Evolutionary conservation across 2,888 invertebrate species (phyloP).

Genomic region (Noctuana brunneofusca): DNA sequence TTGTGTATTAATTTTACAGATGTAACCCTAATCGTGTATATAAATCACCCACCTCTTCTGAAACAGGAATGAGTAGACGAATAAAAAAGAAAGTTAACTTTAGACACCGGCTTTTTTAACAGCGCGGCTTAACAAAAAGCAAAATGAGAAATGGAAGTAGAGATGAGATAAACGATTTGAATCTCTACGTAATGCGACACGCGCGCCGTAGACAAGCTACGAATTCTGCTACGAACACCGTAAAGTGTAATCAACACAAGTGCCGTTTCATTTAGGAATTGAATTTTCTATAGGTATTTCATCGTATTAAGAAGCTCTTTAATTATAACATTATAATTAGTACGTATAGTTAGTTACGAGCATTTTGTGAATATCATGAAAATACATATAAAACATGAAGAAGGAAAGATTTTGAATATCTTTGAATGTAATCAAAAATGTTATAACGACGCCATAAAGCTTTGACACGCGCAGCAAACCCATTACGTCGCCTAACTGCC

Average conservation of each 20-base stretch:
- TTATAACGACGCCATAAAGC: not conserved
- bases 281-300: too few relatives aligned
- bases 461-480: not conserved
- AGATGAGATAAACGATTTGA: slow-evolving; percentile 14
- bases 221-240: slow-evolving; percentile 26
- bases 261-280: too few relatives aligned
- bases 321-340: too few relatives aligned
- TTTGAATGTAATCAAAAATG: not conserved
- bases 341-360: too few relatives aligned
- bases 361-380: too few relatives aligned
- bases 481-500: not conserved
- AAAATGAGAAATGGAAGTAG: slow-evolving; percentile 5
- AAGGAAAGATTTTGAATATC: too few relatives aligned
- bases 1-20: not conserved
- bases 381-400: too few relatives aligned
- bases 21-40: not conserved
- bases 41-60: too few relatives aligned
- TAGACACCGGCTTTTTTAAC: not conserved
- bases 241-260: too few relatives aligned
- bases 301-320: too few relatives aligned
- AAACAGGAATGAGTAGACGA: too few relatives aligned
- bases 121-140: not conserved
- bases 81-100: not conserved
- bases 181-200: slow-evolving; percentile 1
- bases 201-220: slow-evolving; percentile 18